Base-by-base conservation (phyloP, 1,140 invertebrate species). In the Drosophila sp. region DNA sequence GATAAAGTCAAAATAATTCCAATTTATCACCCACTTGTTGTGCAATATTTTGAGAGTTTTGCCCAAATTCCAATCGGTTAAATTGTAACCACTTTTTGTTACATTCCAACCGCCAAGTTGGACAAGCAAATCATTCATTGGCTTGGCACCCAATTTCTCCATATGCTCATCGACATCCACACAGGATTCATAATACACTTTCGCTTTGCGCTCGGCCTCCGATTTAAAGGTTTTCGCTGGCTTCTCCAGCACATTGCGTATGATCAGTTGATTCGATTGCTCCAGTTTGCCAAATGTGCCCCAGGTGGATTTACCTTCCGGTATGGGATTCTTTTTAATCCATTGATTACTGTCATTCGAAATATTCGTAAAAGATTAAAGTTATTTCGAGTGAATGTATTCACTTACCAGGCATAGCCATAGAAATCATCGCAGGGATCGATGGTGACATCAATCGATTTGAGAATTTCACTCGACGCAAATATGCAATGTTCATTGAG, bases 401-500 rank as follows among this genome's bases (percentile, higher is more conserved):
- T 44, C 3, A 44, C 65, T 60, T 72, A 91, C 90, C 98, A 99
- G 0, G 98, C 95, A 92, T 97, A 99, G 63, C 96, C 94, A 92
- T 99, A 99, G 93, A 99, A 99, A 92, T 99, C 97, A 6, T 97
- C 94, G 92, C 98, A 99, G 0, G 98, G 98, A 92, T 98, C 94
- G 2, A 96, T 94, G 1, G 92, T 93, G 0, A 92, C 91, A 91
- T 99, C 97, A 92, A 99, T 96, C 1, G 96, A 96, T 68, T 96
- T 95, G 41, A 98, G 93, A 40, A 99, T 96, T 62, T 96, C 94
- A 50, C 96, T 96, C 0, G 98, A 96, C 0, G 97, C 96, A 62
- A 95, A 96, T 4, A 99, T 96, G 89, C 98, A 98, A 4, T 95
- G 95, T 66, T 96, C 94, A 8, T 96, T 96, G 7, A 98, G 92